Base-by-base conservation (phyloP, 64 coral and sea anemone species). In the Pocillopora verrucosa region DNA sequence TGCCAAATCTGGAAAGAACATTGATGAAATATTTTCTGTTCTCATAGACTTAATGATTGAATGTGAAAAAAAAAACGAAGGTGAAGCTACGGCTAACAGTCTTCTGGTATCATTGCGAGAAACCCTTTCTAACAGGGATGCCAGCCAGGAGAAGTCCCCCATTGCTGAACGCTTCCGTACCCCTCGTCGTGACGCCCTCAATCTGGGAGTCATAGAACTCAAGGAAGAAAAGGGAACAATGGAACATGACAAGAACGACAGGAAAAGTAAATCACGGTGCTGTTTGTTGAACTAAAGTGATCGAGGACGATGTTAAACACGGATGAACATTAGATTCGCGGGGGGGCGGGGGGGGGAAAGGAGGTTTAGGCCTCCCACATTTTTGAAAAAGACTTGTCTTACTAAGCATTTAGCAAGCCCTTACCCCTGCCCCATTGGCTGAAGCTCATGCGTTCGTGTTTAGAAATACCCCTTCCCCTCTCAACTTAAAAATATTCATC, bases 1-100 rank as follows among this genome's bases (percentile, higher is more conserved):
- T 19, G 88, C 83, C 12, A 90, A 88, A 77, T 76, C 73, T 13
- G 60, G 81, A 73, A 70, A 64, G 20, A 96, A 96, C 84, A 84
- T 96, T 65, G 95, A 96, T 25, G 91, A 96, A 76, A 87, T 86
- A 35, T 96, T 96, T 79, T 70, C 88, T 26, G 80, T 91, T 83
- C 77, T 96, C 9, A 79, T 91, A 2, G 92, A 88, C 20, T 78
- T 87, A 75, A 79, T 96, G 36, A 96, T 96, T 34, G 76, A 88
- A 72, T 69, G 58, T 20, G 56, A 76, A 77, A 60, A 76, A 2
- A 59, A 61, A 36, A 51, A 10, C 56, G 82, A 70, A 72, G 25
- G 63, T 70, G 41, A 20, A 19, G 17, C 63, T 67, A 65, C 26
- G 1, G 63, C 63, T 41, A 72, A 4, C 38, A 22, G 17, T 7